These are phyloP conservation scores for Asarcornis scutulata DNA, from an alignment of 2,113 vertebrate genomes.

Conservation along the genomic window DNA sequence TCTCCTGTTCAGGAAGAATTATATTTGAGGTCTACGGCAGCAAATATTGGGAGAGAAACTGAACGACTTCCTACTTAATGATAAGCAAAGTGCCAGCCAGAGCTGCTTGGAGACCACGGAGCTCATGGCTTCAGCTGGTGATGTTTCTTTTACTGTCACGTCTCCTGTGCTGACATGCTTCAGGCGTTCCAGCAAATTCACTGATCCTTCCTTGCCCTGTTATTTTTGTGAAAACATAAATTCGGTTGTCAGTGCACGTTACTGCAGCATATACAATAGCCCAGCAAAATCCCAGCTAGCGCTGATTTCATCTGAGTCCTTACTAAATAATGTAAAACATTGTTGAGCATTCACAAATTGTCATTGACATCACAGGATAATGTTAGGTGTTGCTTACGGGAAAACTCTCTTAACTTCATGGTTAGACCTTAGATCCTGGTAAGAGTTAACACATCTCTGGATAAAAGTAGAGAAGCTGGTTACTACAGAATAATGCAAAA, in stretches of 20 bases:
- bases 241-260: neutral
- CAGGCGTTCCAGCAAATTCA: neutral
- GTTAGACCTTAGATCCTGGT: neutral
- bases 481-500: neutral
- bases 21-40: neutral
- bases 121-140: neutral
- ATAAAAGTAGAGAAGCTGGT: neutral
- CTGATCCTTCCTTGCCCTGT: neutral
- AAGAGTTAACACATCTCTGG: neutral
- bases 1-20: neutral
- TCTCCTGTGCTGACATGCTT: neutral
- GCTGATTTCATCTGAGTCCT: neutral
- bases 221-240: neutral
- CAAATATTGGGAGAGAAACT: conserved; percentile 21
- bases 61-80: neutral
- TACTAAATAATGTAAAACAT: neutral
- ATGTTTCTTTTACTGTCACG: neutral
- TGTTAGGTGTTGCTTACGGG: accelerated
- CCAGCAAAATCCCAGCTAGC: neutral
- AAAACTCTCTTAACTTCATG: neutral
- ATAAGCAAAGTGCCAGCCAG: neutral
- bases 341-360: neutral
- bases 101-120: neutral
- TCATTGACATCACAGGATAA: neutral
- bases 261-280: neutral